Conservation (phyloP, 1,140 invertebrate species). For the Capitella teleta region DNA sequence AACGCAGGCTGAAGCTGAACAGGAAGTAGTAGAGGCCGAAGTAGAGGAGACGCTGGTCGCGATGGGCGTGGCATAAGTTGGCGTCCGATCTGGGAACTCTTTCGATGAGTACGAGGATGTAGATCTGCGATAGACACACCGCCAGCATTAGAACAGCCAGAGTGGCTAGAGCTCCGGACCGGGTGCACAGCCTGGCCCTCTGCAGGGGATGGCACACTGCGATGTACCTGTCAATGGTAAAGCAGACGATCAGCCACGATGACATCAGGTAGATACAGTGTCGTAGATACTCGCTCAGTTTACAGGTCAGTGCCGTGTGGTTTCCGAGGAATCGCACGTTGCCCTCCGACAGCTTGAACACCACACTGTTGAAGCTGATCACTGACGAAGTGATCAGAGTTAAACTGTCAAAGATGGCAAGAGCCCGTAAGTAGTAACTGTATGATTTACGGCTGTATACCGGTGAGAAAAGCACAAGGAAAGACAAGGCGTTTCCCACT, state of each 20-base stretch:
- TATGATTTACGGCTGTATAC: not conserved
- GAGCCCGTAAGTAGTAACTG: constrained; percentile 1
- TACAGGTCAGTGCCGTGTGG: not conserved
- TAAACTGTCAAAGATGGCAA: not conserved
- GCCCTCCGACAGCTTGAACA: too few species aligned
- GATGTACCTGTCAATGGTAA: too few species aligned
- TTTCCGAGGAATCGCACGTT: not conserved
- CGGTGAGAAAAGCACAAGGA: not conserved
- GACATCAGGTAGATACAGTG: not conserved
- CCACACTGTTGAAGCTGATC: not conserved
- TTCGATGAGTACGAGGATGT: not conserved
- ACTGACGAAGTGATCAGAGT: not conserved
- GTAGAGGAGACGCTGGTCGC: not conserved
- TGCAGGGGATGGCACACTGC: not conserved
- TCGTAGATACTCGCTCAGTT: not conserved
- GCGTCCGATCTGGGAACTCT: not conserved
- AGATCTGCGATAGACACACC: not conserved
- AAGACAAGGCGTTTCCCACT: not conserved
- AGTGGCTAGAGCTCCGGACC: not conserved
- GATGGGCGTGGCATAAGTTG: not conserved
- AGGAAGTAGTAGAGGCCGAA: not conserved
- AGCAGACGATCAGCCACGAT: constrained; percentile 3
- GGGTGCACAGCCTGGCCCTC: not conserved
- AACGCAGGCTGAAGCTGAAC: constrained; percentile 1
- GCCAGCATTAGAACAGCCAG: not conserved